Evolutionary conservation across 2,888 invertebrate species (phyloP).

Genomic region (Eristalinus sepulchralis): DNA sequence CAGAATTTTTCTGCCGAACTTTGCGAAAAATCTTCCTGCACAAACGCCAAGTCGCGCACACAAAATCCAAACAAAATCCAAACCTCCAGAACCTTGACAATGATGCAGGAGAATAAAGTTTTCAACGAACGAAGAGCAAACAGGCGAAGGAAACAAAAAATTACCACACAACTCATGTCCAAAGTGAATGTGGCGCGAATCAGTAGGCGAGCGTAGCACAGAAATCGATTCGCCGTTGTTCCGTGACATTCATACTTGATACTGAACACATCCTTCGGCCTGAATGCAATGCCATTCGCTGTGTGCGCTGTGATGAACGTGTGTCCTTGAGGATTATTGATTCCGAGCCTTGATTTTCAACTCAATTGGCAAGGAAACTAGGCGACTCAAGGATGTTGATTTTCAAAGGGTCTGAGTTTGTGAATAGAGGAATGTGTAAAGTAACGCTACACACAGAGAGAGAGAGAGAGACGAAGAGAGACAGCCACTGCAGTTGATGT

Average conservation of each 20-base stretch:
- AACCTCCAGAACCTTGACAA: too few species aligned
- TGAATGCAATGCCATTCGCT: constrained; percentile 21
- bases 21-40: too few species aligned
- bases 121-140: background rate
- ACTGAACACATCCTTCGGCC: background rate
- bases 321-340: constrained; percentile 63
- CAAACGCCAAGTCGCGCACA: too few species aligned
- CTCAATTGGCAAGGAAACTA: constrained; percentile 48
- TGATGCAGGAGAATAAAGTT: too few species aligned
- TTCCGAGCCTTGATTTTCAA: constrained; percentile 57
- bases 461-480: too few species aligned
- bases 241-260: constrained; percentile 41
- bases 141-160: background rate
- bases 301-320: constrained; percentile 34
- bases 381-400: constrained; percentile 40
- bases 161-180: background rate
- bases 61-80: too few species aligned
- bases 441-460: background rate
- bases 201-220: background rate
- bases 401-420: constrained; percentile 8
- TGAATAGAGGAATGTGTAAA: background rate
- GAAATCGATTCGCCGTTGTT: constrained; percentile 37
- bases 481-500: constrained; percentile 16
- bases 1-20: too few species aligned
- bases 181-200: background rate